Base-by-base conservation (phyloP, 2,888 invertebrate genomes). In the Resseliella maxima region DNA sequence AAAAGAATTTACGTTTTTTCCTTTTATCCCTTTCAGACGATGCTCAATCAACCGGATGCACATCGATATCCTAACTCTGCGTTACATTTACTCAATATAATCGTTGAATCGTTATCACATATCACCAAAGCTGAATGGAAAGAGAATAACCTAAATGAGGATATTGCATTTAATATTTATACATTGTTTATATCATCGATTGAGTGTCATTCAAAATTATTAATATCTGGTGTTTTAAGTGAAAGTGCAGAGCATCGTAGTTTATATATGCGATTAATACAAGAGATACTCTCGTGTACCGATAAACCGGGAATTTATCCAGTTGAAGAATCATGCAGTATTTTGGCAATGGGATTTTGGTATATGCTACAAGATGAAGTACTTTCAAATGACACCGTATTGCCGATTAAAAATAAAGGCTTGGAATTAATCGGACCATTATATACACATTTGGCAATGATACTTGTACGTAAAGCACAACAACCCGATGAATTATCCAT, bases 271-370 rank as follows among this genome's bases (percentile, higher is more conserved):
- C 92, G 93, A 87, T 90, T 97, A 81, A 93, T 98, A 0, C 93
- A 94, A 87, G 92, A 96, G 86, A 92, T 97, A 87, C 91, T 98
- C 86, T 93, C 94, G 86, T 97, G 97, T 89, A 96, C 96, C 81
- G 94, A 95, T 87, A 94, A 95, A 87, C 94, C 91, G 1, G 98
- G 98, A 0, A 93, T 95, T 88, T 98, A 96, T 92, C 98, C 98
- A 0, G 93, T 95, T 3, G 96, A 98, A 89, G 98, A 98, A 91
- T 95, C 94, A 0, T 94, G 96, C 87, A 98, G 97, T 89, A 95
- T 95, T 87, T 93, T 97, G 88, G 94, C 97, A 0, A 95, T 98
- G 91, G 95, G 96, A 2, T 97, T 98, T 90, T 98, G 98, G 98
- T 98, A 96, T 90, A 94, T 95, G 86, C 91, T 98, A 86, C 98